phyloP scores from a whole-genome alignment of 2,797 vertebrate genomes.

The Xenops minutus region DNA sequence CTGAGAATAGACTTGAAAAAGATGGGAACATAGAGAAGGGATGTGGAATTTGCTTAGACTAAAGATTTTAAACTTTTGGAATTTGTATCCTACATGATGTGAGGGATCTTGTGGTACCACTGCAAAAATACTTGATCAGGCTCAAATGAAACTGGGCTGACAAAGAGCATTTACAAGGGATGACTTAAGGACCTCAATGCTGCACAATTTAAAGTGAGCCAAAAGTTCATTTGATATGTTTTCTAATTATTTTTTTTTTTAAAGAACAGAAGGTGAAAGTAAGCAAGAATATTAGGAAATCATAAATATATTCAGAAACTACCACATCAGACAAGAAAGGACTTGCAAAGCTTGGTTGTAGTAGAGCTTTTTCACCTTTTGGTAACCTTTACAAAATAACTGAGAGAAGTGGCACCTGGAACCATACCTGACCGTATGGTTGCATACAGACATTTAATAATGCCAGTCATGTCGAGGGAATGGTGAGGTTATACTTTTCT shows the following conservation, averaged over 20 bases:
- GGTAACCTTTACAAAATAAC: background rate
- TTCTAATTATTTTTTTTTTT: background rate
- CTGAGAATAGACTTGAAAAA: background rate
- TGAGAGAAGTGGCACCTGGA: background rate
- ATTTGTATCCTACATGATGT: background rate
- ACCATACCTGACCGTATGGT: background rate
- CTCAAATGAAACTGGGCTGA: background rate
- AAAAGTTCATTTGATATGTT: background rate
- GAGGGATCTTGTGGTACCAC: background rate
- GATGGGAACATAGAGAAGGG: background rate
- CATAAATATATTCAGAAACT: background rate
- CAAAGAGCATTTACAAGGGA: background rate
- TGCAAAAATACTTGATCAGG: background rate
- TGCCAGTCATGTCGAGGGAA: rapidly evolving
- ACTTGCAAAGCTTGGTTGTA: background rate
- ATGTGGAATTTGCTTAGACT: background rate
- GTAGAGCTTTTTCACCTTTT: background rate
- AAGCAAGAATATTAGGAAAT: background rate
- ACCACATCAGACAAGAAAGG: background rate
- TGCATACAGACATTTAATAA: background rate
- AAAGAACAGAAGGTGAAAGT: background rate
- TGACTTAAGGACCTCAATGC: background rate
- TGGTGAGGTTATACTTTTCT: background rate
- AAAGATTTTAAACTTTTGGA: background rate
- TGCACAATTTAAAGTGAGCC: background rate